These are phyloP conservation scores for Leptopilina myrica DNA, from an alignment of 2,888 invertebrate genomes.

Conservation along the genomic window DNA sequence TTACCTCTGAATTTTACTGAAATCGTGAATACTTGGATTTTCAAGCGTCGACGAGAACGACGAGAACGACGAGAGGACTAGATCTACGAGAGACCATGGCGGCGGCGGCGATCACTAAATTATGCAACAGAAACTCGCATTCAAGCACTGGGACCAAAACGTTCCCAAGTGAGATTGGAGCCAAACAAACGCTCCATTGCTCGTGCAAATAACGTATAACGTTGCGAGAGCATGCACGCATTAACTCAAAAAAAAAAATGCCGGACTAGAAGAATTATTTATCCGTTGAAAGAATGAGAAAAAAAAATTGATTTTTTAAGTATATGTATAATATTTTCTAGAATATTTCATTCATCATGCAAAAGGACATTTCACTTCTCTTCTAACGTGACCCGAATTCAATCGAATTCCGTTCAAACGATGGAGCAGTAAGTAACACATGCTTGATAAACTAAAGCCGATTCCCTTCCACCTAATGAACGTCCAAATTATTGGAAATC, in stretches of 20 bases:
- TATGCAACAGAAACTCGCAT: constrained; percentile 62
- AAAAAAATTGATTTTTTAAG: no score
- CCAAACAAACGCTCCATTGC: constrained; percentile 57
- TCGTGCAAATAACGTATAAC: constrained; percentile 45
- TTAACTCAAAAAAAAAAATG: background rate
- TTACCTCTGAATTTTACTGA: constrained; percentile 54
- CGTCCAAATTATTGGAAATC: constrained; percentile 49
- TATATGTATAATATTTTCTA: background rate
- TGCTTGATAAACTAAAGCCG: constrained; percentile 30
- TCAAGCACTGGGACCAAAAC: constrained; percentile 47
- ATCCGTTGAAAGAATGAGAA: no score
- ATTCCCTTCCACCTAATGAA: background rate
- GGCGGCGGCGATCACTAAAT: constrained; percentile 64
- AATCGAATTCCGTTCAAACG: constrained; percentile 7
- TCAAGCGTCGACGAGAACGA: background rate
- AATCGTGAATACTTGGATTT: constrained; percentile 52
- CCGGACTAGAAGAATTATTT: no score
- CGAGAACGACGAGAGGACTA: constrained; percentile 45
- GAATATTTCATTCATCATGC: constrained; percentile 37
- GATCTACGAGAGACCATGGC: constrained; percentile 61
- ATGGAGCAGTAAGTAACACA: constrained; percentile 25
- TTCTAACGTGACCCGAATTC: constrained; percentile 31
- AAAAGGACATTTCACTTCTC: background rate
- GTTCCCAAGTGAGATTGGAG: constrained; percentile 55
- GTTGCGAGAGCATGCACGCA: constrained; percentile 31